phyloP scores from a whole-genome alignment of 2,888 invertebrate species.

The Leuctra nigra region DNA sequence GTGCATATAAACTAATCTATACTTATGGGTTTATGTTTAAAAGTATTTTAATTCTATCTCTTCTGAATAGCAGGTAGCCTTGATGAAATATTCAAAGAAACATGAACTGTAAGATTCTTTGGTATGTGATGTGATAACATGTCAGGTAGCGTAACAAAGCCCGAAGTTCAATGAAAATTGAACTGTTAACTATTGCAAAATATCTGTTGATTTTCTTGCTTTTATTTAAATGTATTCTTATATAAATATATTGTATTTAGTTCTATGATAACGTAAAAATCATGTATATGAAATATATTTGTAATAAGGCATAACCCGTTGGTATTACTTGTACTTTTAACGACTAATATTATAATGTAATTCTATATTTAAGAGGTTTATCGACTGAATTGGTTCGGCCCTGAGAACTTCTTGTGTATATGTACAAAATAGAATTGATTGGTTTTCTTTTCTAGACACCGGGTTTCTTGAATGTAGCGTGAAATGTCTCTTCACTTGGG shows the following conservation, averaged over 20 bases:
- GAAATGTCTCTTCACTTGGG: background rate
- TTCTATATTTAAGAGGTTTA: background rate
- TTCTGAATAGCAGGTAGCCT: too few species aligned
- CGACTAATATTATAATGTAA: constrained; percentile 11
- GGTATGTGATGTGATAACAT: background rate
- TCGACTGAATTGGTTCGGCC: constrained; percentile 22
- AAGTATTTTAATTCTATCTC: too few species aligned
- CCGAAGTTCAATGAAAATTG: constrained; percentile 1
- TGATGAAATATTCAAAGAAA: constrained; percentile 17
- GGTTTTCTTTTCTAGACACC: too few species aligned
- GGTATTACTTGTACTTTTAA: constrained; percentile 26
- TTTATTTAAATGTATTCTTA: background rate
- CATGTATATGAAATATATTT: constrained; percentile 11
- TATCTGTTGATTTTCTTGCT: background rate
- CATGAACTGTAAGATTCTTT: constrained; percentile 12
- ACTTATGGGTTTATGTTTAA: background rate
- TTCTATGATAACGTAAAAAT: constrained; percentile 10
- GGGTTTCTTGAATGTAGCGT: too few species aligned
- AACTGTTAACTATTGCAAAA: constrained; percentile 2
- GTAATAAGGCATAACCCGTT: constrained; percentile 28
- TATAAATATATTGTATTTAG: constrained; percentile 5
- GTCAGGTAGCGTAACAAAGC: background rate
- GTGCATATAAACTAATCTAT: background rate
- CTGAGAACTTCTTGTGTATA: constrained; percentile 23
- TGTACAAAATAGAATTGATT: background rate